phyloP scores from a whole-genome alignment of 1,140 invertebrate species.

The Drosophila kanapiae region DNA sequence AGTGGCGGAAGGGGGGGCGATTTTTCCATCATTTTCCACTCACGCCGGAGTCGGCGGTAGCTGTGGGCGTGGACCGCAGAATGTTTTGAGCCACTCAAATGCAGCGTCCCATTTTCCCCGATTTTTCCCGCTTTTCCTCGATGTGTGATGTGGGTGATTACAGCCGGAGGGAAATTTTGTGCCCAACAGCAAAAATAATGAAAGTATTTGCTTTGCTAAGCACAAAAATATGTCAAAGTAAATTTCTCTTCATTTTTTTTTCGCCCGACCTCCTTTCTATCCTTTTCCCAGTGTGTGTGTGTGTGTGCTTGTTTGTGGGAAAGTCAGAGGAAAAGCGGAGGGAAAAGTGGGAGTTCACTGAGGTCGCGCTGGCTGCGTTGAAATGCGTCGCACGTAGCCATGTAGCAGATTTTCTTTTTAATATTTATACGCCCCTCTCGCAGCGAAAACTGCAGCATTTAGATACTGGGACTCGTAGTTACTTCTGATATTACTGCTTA shows the following conservation, averaged over 20 bases:
- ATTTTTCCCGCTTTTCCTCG: slow-evolving; percentile 26
- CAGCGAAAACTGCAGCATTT: slow-evolving; percentile 43
- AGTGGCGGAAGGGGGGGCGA: not conserved
- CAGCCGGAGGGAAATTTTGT: slow-evolving; percentile 69
- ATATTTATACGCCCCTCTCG: slow-evolving; percentile 48
- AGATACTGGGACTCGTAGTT: slow-evolving; percentile 40
- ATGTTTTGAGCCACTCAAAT: slow-evolving; percentile 50
- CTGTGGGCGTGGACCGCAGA: slow-evolving; percentile 40
- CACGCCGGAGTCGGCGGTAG: not conserved
- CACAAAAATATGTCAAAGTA: slow-evolving; percentile 84
- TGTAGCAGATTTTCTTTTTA: slow-evolving; percentile 73
- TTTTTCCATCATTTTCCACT: slow-evolving; percentile 39
- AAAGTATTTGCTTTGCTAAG: slow-evolving; percentile 84
- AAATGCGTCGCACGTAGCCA: slow-evolving; percentile 75
- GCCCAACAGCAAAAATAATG: slow-evolving; percentile 82
- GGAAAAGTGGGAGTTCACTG: slow-evolving; percentile 23
- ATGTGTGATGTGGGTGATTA: slow-evolving; percentile 32
- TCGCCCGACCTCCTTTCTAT: slow-evolving; percentile 26
- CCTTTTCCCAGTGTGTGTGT: slow-evolving; percentile 25
- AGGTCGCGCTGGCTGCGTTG: slow-evolving; percentile 57
- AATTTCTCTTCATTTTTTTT: slow-evolving; percentile 77
- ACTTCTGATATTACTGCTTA: slow-evolving; percentile 38
- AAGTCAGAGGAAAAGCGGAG: slow-evolving; percentile 3
- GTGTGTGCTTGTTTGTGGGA: slow-evolving; percentile 22
- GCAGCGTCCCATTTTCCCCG: slow-evolving; percentile 12